phyloP scores from a whole-genome alignment of 2,888 invertebrate species.

The Oligia fasciuncula region DNA sequence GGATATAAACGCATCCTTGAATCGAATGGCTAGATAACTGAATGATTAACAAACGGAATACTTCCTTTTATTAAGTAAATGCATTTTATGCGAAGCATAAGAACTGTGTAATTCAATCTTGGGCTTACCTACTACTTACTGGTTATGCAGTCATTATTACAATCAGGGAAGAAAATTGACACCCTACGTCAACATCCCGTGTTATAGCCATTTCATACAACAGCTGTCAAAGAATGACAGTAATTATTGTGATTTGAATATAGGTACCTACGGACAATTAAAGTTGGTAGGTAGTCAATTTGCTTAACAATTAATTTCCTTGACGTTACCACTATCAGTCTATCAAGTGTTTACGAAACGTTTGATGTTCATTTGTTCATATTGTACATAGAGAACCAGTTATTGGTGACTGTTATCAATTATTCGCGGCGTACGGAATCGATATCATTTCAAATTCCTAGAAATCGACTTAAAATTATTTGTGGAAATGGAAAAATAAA shows the following conservation, averaged over 20 bases:
- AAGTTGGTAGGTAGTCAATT: no score
- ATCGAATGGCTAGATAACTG: constrained; percentile 54
- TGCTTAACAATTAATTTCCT: not conserved
- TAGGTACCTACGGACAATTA: not conserved
- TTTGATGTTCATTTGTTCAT: not conserved
- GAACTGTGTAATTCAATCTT: not conserved
- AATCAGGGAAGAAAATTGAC: not conserved
- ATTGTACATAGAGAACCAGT: not conserved
- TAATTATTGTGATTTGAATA: not conserved
- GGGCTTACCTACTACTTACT: no score
- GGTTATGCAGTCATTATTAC: not conserved
- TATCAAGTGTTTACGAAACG: constrained; percentile 4
- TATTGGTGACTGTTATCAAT: constrained; percentile 31
- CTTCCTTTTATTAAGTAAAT: constrained; percentile 1
- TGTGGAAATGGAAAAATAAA: constrained; percentile 3
- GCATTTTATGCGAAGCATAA: not conserved
- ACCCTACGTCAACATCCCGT: not conserved
- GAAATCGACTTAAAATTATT: constrained; percentile 5
- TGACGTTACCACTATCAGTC: not conserved
- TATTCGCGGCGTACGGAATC: not conserved
- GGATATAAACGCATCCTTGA: constrained; percentile 67
- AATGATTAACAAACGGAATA: constrained; percentile 37
- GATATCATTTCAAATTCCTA: constrained; percentile 9
- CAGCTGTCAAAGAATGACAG: not conserved
- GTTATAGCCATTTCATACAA: not conserved